Conservation (phyloP, 2,113 vertebrate genomes). For the Indicator maculatus region DNA sequence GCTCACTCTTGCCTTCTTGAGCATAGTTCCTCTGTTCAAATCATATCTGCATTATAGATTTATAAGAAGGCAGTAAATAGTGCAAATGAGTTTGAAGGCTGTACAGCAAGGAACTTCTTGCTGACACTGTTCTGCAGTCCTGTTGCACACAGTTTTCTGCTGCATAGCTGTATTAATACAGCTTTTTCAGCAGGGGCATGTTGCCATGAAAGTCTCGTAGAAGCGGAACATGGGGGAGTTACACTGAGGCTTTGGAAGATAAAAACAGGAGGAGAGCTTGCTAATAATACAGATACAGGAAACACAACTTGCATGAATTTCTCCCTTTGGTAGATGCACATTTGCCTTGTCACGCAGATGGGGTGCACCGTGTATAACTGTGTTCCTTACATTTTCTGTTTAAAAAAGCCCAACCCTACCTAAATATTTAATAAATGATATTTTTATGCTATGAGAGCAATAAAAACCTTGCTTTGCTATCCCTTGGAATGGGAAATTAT, state of each 20-base stretch:
- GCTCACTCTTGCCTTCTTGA: not conserved
- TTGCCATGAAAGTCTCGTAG: not conserved
- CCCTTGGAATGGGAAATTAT: accelerated
- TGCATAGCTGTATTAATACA: not conserved
- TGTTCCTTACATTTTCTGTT: not conserved
- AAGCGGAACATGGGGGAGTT: not conserved
- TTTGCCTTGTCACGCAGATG: not conserved
- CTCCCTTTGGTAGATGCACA: not conserved
- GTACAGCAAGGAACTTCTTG: not conserved
- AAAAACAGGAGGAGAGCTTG: not conserved
- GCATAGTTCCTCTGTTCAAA: not conserved
- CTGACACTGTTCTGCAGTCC: not conserved
- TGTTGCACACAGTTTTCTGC: not conserved
- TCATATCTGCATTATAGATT: not conserved
- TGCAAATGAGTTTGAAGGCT: not conserved
- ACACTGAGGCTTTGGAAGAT: not conserved
- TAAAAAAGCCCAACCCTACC: not conserved
- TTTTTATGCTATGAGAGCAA: not conserved
- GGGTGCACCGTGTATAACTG: not conserved
- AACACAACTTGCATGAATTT: not conserved
- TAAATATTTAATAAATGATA: not conserved
- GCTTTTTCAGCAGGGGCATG: not conserved
- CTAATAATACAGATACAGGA: not conserved
- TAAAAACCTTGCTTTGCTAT: not conserved
- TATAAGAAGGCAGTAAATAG: not conserved